Conservation (phyloP, 1,140 invertebrate species). For the Ladona fulva region DNA sequence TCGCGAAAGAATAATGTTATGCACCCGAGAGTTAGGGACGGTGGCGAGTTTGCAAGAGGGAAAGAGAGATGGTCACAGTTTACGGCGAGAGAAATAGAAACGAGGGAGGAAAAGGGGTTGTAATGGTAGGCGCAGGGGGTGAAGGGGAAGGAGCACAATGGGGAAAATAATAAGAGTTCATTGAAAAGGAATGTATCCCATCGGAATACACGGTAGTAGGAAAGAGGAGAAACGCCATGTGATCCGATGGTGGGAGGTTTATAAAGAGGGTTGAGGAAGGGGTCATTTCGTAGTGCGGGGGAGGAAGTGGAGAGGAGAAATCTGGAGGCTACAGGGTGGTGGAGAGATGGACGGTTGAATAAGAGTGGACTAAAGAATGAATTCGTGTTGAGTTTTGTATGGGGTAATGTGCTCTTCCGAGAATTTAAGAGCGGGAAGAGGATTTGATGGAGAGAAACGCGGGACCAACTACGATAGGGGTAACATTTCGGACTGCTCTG, state of each 20-base stretch:
- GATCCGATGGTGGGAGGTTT: constrained; percentile 18
- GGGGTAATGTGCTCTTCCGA: too few relatives aligned
- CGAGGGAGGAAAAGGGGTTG: not conserved
- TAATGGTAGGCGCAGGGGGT: not conserved
- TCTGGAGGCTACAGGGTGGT: too few relatives aligned
- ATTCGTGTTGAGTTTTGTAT: too few relatives aligned
- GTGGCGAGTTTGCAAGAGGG: not conserved
- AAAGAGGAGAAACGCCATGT: constrained; percentile 18
- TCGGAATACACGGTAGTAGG: not conserved
- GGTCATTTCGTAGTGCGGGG: not conserved
- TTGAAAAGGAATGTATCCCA: constrained; percentile 5
- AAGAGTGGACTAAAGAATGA: too few relatives aligned
- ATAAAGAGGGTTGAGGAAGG: constrained; percentile 22
- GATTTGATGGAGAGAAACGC: too few relatives aligned
- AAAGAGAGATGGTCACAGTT: not conserved
- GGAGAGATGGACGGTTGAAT: constrained; percentile 16
- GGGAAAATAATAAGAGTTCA: not conserved
- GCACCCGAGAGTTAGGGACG: constrained; percentile 14
- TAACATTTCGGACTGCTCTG: too few relatives aligned
- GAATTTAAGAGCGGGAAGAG: too few relatives aligned
- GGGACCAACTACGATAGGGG: too few relatives aligned
- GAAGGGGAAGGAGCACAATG: not conserved
- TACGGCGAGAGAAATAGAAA: not conserved
- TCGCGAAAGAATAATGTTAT: constrained; percentile 13
- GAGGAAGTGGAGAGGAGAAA: not conserved